Evolutionary conservation across 2,113 vertebrate species (phyloP), one percentile per base, ranked within the genome.

Genomic region (Setophaga coronata): DNA sequence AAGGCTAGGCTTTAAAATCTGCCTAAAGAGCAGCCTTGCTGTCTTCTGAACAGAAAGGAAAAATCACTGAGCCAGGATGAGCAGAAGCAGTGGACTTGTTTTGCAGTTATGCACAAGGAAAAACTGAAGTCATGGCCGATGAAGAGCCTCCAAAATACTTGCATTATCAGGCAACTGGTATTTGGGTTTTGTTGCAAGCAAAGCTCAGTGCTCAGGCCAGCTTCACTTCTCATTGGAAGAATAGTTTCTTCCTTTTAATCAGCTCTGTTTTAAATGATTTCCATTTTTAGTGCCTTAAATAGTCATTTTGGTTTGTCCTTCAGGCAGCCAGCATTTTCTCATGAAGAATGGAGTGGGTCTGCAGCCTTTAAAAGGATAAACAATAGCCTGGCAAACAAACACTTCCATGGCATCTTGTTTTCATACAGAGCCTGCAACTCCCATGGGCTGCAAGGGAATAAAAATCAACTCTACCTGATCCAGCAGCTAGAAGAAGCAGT

Each of bases 241-340:
- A 96, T 61, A 77, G 87, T 90, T 85, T 96, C 87, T 95, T 95
- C 95, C 87, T 96, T 89, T 88, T 88, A 96, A 96, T 97, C 95
- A 97, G 58, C 82, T 82, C 81, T 88, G 93, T 53, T 94, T 82
- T 80, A 96, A 91, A 82, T 77, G 20, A 80, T 90, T 96, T 96
- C 84, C 79, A 90, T 95, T 96, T 95, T 91, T 82, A 96, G 91
- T 62, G 95, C 82, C 94, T 96, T 91, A 94, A 93, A 94, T 89
- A 95, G 84, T 78, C n/a, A 82, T 93, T 97, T 93, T 77, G 85
- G 81, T 94, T 94, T 90, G 67, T 96, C 90, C 85, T 93, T 90
- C 79, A 82, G 82, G 92, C 92, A 88, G 93, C 19, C 78, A 88
- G 87, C 71, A 48, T 74, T 96, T 2, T 9, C 73, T 96, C 57